Evolutionary conservation across 2,113 vertebrate genomes (phyloP).

Genomic region (Pollachius pollachius): DNA sequence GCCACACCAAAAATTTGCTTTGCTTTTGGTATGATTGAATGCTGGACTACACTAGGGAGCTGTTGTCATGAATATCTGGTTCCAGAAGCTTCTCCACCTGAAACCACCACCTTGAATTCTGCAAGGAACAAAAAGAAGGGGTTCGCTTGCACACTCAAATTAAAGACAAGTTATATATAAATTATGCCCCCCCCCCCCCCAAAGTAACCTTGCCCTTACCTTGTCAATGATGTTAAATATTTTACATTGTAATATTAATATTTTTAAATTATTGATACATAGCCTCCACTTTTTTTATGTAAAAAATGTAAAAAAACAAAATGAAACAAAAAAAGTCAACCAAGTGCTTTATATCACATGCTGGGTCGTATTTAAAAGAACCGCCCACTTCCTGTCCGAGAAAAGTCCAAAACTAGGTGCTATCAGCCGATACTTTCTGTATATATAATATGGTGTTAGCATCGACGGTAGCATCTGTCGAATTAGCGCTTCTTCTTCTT

Average conservation of each 20-base stretch:
- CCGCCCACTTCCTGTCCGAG: slow-evolving; percentile 34
- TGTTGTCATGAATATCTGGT: slow-evolving; percentile 71
- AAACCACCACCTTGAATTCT: slow-evolving; percentile 40
- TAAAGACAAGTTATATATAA: slow-evolving; percentile 30
- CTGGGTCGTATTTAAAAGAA: slow-evolving; percentile 36
- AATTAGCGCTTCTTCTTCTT: background rate
- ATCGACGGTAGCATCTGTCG: slow-evolving; percentile 35
- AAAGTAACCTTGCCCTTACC: slow-evolving; percentile 18
- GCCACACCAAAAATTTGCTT: too few relatives aligned
- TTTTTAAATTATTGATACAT: slow-evolving; percentile 74
- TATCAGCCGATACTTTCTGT: slow-evolving; percentile 14
- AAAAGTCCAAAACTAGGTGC: slow-evolving; percentile 30
- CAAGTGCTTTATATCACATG: slow-evolving; percentile 77
- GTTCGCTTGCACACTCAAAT: slow-evolving; percentile 34
- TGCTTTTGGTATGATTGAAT: slow-evolving; percentile 17
- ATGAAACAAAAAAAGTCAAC: slow-evolving; percentile 16
- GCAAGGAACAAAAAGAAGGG: slow-evolving; percentile 35
- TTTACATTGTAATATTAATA: slow-evolving; percentile 74
- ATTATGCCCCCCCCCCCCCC: slow-evolving; percentile 38
- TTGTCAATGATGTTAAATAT: slow-evolving; percentile 63
- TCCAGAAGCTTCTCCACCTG: slow-evolving; percentile 42
- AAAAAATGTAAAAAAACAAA: slow-evolving; percentile 36
- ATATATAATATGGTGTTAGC: slow-evolving; percentile 21
- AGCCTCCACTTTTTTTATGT: slow-evolving; percentile 55
- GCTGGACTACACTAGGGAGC: slow-evolving; percentile 42